Evolutionary conservation across 37 sponge, comb jelly and placozoan genomes (phyloP).

Genomic region (Haliclona indistincta): DNA sequence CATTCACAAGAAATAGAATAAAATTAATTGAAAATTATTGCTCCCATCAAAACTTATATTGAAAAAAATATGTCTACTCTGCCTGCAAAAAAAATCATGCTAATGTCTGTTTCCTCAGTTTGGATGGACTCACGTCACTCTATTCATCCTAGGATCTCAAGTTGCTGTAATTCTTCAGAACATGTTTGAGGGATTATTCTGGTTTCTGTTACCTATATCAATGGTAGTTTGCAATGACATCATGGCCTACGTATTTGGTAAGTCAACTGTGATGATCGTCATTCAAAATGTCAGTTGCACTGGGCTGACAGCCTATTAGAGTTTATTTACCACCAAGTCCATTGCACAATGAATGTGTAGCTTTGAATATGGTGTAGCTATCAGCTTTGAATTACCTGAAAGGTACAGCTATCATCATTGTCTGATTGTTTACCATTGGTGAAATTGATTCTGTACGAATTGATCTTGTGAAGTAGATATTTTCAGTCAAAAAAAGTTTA

Average conservation of each 20-base stretch:
- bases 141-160: conserved; percentile 80
- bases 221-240: conserved; percentile 99
- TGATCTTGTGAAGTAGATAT: no score
- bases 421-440: no score
- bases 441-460: no score
- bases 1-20: no score
- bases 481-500: no score
- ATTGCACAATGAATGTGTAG: background rate
- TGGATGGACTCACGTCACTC: conserved; percentile 94
- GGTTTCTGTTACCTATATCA: conserved; percentile 93
- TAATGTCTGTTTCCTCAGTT: conserved; percentile 48
- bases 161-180: conserved; percentile 88
- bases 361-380: background rate
- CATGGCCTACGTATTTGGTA: conserved; percentile 94
- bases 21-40: no score
- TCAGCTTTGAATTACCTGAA: background rate
- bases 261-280: conserved; percentile 14
- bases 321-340: background rate
- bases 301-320: no score
- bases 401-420: background rate
- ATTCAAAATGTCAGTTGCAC: no score
- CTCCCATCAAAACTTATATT: no score
- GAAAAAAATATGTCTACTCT: no score
- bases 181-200: conserved; percentile 80
- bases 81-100: background rate